Evolutionary conservation across 2,797 vertebrate genomes (phyloP).

Genomic region (Sphenopsis melanotis): DNA sequence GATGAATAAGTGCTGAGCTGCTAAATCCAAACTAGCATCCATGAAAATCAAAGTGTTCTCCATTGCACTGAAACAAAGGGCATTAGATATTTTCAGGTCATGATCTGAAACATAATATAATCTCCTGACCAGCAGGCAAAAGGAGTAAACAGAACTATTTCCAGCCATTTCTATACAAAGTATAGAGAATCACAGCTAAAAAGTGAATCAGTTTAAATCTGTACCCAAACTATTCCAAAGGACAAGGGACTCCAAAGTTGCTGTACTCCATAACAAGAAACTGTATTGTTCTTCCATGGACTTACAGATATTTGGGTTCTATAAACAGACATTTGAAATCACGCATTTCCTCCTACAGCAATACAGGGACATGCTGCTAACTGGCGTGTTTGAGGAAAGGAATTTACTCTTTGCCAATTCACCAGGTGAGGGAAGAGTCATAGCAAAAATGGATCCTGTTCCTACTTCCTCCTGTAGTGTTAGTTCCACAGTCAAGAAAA

Average conservation of each 20-base stretch:
- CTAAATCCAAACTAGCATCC: background rate
- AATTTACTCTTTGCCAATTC: background rate
- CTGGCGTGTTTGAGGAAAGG: background rate
- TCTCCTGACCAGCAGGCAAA: background rate
- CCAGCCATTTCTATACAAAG: background rate
- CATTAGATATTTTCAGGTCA: background rate
- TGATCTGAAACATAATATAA: background rate
- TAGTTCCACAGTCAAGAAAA: background rate
- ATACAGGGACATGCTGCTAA: background rate
- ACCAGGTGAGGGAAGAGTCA: background rate
- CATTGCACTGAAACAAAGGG: background rate
- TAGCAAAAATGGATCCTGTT: background rate
- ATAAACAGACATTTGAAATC: background rate
- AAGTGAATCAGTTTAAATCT: background rate
- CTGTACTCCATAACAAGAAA: background rate
- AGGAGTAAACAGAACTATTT: background rate
- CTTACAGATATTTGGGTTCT: background rate
- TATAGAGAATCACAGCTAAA: background rate
- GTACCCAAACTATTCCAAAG: background rate
- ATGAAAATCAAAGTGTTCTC: constrained; percentile 3
- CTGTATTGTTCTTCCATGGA: background rate
- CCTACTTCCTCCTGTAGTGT: background rate
- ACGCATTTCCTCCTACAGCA: background rate
- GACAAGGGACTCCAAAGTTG: background rate
- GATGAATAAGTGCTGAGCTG: constrained; percentile 1